Evolutionary conservation across 2,888 invertebrate genomes (phyloP).

Genomic region (Sepiola atlantica): DNA sequence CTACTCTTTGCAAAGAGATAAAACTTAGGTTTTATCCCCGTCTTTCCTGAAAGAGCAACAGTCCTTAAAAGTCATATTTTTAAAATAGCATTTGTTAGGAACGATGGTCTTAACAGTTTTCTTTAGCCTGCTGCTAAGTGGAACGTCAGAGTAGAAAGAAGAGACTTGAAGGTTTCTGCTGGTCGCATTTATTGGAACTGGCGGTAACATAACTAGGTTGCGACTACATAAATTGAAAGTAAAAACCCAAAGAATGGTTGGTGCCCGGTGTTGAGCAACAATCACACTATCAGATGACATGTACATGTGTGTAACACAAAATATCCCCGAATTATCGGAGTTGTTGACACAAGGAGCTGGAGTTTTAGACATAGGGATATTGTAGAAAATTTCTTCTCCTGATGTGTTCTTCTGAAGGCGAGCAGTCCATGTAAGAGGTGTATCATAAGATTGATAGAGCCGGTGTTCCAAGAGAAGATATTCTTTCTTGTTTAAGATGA

Average conservation of each 20-base stretch:
- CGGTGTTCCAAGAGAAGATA: neutral
- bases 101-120: neutral
- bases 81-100: neutral
- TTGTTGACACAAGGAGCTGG: neutral
- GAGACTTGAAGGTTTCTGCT: neutral
- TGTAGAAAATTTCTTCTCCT: neutral
- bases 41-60: neutral
- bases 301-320: neutral
- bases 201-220: neutral
- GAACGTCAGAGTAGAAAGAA: neutral
- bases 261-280: neutral
- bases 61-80: neutral
- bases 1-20: neutral
- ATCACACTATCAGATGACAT: neutral
- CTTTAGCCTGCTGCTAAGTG: neutral
- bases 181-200: neutral
- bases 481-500: neutral
- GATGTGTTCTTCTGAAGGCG: neutral
- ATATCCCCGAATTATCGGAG: neutral
- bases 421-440: neutral
- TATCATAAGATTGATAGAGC: neutral
- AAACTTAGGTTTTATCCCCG: rapidly evolving
- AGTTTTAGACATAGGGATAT: neutral
- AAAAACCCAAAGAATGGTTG: neutral
- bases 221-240: neutral